Evolutionary conservation across 2,888 invertebrate species (phyloP).

Genomic region (Fragum whitleyi): DNA sequence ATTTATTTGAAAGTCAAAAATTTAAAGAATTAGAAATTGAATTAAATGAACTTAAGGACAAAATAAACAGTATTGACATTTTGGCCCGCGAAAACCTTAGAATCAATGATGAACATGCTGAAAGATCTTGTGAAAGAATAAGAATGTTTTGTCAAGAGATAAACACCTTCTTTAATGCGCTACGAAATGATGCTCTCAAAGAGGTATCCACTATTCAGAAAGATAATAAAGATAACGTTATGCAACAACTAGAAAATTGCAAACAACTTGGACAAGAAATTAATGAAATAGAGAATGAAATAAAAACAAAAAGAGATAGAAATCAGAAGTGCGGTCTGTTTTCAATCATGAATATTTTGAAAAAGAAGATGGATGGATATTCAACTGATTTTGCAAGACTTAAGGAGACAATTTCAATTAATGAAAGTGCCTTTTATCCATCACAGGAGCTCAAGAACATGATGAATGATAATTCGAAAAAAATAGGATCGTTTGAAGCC

Average conservation of each 20-base stretch:
- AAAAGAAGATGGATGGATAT: neutral
- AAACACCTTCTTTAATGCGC: neutral
- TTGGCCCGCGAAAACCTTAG: neutral
- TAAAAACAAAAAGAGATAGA: neutral
- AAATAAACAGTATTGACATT: neutral
- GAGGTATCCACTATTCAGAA: neutral
- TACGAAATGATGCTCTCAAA: neutral
- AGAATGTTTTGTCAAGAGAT: neutral
- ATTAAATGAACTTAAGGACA: neutral
- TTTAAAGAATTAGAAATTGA: constrained; percentile 2
- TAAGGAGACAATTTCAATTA: neutral
- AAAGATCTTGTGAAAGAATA: neutral
- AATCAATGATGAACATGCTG: neutral
- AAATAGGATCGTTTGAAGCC: neutral
- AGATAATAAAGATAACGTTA: neutral
- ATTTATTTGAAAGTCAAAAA: neutral
- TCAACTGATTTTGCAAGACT: neutral
- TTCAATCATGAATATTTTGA: neutral
- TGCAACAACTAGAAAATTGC: too few relatives aligned
- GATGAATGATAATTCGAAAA: neutral
- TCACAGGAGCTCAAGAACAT: neutral
- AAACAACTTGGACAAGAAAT: neutral
- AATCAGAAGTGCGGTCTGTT: neutral
- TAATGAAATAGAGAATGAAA: neutral
- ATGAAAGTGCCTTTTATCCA: neutral